phyloP scores from a whole-genome alignment of 1,140 invertebrate species.

The Melitaea cinxia region DNA sequence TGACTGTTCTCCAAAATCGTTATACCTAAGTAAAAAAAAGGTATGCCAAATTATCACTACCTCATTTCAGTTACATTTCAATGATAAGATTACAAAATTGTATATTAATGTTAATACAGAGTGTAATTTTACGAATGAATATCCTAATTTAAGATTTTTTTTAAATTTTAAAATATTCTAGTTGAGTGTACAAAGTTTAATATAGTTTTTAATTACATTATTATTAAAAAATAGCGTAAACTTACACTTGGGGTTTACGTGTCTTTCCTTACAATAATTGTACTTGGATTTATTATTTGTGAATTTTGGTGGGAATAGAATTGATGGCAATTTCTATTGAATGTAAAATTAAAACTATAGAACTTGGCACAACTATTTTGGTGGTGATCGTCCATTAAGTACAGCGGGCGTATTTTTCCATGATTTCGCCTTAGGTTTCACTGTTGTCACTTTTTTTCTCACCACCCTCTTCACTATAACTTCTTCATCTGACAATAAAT shows the following conservation, averaged over 20 bases:
- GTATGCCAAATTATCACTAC: not conserved
- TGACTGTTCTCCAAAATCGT: not conserved
- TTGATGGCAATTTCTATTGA: conserved; percentile 5
- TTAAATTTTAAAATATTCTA: too few species aligned
- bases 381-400: conserved; percentile 60
- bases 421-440: conserved; percentile 51
- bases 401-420: conserved; percentile 62
- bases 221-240: too few species aligned
- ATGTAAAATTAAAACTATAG: not conserved
- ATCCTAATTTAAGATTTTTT: too few species aligned
- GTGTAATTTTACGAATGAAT: too few species aligned
- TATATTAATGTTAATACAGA: not conserved
- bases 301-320: conserved; percentile 5
- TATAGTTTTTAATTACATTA: too few species aligned
- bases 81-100: not conserved
- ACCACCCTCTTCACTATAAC: conserved; percentile 58
- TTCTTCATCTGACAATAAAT: conserved; percentile 56
- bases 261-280: not conserved
- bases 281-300: not conserved
- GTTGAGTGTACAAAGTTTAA: too few species aligned
- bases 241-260: too few species aligned
- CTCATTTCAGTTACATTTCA: not conserved
- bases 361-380: conserved; percentile 44
- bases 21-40: not conserved
- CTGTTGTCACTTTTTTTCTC: conserved; percentile 57